phyloP scores from a whole-genome alignment of 2,888 invertebrate species.

The Steinernema carpocapsae region DNA sequence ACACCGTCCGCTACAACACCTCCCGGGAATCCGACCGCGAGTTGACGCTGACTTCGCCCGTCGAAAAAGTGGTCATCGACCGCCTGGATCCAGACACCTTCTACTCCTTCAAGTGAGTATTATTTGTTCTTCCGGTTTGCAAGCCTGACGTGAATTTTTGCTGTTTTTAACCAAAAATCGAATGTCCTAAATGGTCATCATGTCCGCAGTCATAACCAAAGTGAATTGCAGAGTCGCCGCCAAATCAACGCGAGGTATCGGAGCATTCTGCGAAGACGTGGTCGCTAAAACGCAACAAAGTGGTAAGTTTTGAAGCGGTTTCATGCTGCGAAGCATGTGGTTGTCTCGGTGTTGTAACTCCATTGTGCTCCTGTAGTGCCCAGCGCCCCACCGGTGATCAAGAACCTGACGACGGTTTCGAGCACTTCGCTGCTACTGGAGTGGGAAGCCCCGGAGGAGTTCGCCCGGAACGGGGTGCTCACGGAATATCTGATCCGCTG shows the following conservation, averaged over 20 bases:
- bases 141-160: too few relatives aligned
- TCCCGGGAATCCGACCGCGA: conserved; percentile 53
- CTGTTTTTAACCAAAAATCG: too few relatives aligned
- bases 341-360: conserved; percentile 28
- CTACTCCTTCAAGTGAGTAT: conserved; percentile 79
- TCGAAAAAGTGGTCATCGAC: conserved; percentile 76
- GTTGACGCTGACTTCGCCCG: conserved; percentile 55
- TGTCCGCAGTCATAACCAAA: background rate
- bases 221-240: conserved; percentile 92
- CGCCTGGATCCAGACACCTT: conserved; percentile 92
- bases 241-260: conserved; percentile 88
- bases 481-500: conserved; percentile 37
- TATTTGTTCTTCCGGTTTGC: background rate
- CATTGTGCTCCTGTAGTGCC: conserved; percentile 78
- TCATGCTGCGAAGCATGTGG: background rate
- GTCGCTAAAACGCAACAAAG: conserved; percentile 94
- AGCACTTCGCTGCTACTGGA: conserved; percentile 86
- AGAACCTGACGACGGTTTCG: conserved; percentile 84
- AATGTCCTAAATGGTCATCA: too few relatives aligned
- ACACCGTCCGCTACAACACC: conserved; percentile 91
- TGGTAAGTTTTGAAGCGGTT: conserved; percentile 78
- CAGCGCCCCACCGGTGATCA: conserved; percentile 92
- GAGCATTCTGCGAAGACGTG: conserved; percentile 90
- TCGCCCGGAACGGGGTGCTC: conserved; percentile 81
- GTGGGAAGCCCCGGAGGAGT: conserved; percentile 90